A percentile compares a stretch with the other conserved stretches of the same genome.
Conservation (phyloP, 2,888 invertebrate genomes). For the Leptura quadrifasciata region DNA sequence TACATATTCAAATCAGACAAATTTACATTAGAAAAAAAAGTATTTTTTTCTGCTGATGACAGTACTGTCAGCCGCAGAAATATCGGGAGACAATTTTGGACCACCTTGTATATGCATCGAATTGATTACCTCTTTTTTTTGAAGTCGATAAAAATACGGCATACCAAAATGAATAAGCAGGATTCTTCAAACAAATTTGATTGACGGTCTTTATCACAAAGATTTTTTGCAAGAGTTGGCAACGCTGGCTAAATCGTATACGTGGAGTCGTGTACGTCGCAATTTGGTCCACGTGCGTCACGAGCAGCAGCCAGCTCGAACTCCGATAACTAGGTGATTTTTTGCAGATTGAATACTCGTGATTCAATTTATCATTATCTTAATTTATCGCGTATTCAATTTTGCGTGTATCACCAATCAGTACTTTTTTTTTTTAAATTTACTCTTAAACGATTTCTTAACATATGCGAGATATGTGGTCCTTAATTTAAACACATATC, state of each 20-base stretch:
- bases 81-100: too few species aligned
- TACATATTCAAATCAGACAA: too few species aligned
- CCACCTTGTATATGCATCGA: too few species aligned
- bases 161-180: too few species aligned
- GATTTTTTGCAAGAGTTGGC: neutral
- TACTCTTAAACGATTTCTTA: neutral
- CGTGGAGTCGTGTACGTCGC: neutral
- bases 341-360: conserved; percentile 2
- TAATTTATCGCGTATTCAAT: neutral
- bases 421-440: neutral
- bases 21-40: too few species aligned
- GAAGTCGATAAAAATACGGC: too few species aligned
- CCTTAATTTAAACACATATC: neutral
- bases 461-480: neutral
- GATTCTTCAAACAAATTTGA: too few species aligned
- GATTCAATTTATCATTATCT: neutral
- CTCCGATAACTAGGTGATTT: neutral
- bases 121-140: too few species aligned
- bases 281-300: conserved; percentile 2
- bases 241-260: neutral
- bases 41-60: too few species aligned
- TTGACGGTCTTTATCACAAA: neutral
- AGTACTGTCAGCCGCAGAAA: too few species aligned
- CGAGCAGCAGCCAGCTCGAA: neutral
- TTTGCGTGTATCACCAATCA: neutral